These are phyloP conservation scores for Chesias legatella DNA, from an alignment of 2,888 invertebrate species.

Conservation along the genomic window DNA sequence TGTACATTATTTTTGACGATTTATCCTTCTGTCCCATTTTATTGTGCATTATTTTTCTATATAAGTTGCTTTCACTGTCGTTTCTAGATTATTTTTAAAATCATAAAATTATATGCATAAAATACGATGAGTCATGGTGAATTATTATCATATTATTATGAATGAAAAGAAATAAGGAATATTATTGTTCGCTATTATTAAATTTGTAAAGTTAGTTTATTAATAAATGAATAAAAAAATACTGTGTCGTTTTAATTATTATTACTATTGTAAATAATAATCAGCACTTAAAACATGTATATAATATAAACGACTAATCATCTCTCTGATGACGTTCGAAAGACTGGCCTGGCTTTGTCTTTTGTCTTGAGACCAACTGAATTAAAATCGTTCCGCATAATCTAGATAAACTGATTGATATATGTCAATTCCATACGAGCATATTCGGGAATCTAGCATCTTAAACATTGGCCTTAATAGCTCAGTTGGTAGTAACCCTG, in stretches of 20 bases:
- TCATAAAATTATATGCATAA: slow-evolving; percentile 79
- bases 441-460: too few species aligned
- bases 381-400: too few species aligned
- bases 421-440: too few species aligned
- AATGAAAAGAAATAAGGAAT: slow-evolving; percentile 80
- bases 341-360: too few species aligned
- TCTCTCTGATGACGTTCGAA: too few species aligned
- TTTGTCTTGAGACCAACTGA: too few species aligned
- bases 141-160: slow-evolving; percentile 71
- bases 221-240: slow-evolving; percentile 80
- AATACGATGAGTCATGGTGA: slow-evolving; percentile 75
- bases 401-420: too few species aligned
- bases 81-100: slow-evolving; percentile 77
- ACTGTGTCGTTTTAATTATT: slow-evolving; percentile 55
- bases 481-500: too few species aligned
- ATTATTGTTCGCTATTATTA: slow-evolving; percentile 81
- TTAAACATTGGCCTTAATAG: too few species aligned
- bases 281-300: too few species aligned
- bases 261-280: slow-evolving; percentile 1
- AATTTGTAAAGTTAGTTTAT: slow-evolving; percentile 81
- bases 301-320: too few species aligned
- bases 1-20: slow-evolving; percentile 53
- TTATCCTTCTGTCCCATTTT: slow-evolving; percentile 54
- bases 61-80: slow-evolving; percentile 79
- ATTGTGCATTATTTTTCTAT: slow-evolving; percentile 76